phyloP scores from a whole-genome alignment of 2,113 vertebrate species.

The Actenoides lindsayi region DNA sequence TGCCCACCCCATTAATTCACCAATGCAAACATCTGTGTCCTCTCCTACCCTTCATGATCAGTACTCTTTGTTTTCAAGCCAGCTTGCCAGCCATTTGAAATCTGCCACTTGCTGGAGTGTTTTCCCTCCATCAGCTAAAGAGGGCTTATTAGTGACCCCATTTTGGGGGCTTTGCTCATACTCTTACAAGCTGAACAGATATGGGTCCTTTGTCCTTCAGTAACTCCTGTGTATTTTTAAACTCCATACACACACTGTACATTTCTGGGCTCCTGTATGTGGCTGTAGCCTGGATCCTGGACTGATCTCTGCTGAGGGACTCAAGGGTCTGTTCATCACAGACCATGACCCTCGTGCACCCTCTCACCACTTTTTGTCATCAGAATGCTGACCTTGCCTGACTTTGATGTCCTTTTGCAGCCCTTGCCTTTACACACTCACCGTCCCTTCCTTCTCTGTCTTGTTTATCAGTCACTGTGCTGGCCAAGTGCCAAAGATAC shows the following conservation, averaged over 20 bases:
- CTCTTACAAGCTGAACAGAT: background rate
- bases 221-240: background rate
- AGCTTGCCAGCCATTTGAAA: background rate
- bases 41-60: background rate
- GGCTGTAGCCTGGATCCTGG: background rate
- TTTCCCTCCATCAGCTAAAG: background rate
- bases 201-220: background rate
- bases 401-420: background rate
- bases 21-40: background rate
- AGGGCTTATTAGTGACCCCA: background rate
- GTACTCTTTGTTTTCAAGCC: background rate
- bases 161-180: background rate
- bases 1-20: background rate
- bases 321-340: background rate
- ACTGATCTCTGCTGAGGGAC: background rate
- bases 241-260: background rate
- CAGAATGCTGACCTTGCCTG: background rate
- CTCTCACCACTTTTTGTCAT: background rate
- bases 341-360: background rate
- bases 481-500: background rate
- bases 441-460: background rate
- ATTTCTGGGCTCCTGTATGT: background rate
- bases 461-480: background rate
- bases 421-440: background rate
- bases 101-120: background rate